Conservation (phyloP, 2,888 invertebrate genomes). For the Pristionchus japonicus region DNA sequence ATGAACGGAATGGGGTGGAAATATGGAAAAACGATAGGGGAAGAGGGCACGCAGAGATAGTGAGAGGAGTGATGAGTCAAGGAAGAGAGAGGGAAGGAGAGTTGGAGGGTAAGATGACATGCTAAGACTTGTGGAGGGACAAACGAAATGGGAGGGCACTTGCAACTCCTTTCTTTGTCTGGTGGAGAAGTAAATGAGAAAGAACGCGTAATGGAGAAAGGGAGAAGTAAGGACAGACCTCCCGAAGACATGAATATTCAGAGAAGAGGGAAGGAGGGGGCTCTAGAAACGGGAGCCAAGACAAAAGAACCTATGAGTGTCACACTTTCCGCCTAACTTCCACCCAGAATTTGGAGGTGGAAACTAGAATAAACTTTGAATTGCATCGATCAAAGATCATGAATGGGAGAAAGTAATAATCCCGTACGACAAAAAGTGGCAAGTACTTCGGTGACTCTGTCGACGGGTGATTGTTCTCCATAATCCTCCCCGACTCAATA, state of each 20-base stretch:
- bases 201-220: background rate
- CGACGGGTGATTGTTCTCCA: background rate
- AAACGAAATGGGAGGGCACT: background rate
- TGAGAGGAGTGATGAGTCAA: conserved; percentile 17
- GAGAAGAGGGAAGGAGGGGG: background rate
- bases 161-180: background rate
- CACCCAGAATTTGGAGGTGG: background rate
- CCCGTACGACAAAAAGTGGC: background rate
- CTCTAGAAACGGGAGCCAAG: conserved; percentile 1
- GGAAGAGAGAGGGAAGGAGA: background rate
- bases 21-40: background rate
- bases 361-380: background rate
- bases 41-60: background rate
- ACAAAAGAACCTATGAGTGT: background rate
- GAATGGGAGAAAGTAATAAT: background rate
- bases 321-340: background rate
- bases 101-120: background rate
- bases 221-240: conserved; percentile 8
- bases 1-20: conserved; percentile 14
- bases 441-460: background rate
- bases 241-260: conserved; percentile 38
- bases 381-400: background rate
- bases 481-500: background rate
- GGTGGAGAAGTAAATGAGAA: background rate
- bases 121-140: conserved; percentile 2